Base-by-base conservation (phyloP, 1,140 invertebrate species). In the Caenorhabditis tropicalis region DNA sequence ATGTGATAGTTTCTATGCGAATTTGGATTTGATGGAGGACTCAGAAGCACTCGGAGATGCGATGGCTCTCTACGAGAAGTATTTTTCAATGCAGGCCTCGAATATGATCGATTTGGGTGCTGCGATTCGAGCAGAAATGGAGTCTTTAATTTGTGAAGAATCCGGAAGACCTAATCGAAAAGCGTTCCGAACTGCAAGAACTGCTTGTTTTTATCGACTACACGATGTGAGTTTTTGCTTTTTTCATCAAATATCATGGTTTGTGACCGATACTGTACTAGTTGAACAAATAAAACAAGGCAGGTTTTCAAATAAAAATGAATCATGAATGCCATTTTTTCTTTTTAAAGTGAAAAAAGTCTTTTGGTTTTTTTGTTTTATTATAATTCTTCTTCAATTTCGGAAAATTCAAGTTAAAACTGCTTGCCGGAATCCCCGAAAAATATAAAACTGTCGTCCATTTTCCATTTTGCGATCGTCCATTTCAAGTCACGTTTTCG, bases 31-130 rank as follows among this genome's bases (percentile, higher is more conserved):
- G n/a, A 46, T 81, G 43, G 84, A 85, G 48, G 60, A 85, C 65
- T 48, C 43, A n/a, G 51, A 85, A 16, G 84, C 79, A 19, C 79
- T 81, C 36, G 84, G 79, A 58, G 84, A 85, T 81, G 84, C 84
- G 19, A 85, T 85, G 74, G 53, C 74, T 51, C 79, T 85, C 60
- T 85, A 85, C 70, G 84, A 85, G 21, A 85, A 85, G 46, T 85
- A 85, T 70, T 81, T 85, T 70, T 85, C 84, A 46, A 81, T 85
- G 79, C 84, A 85, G 70, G 79, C 84, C 29, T 81, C 84, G 1
- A 81, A 82, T 70, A 81, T 39, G 27, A 60, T 85, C 16, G 48
- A 85, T 19, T 65, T 85, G 27, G 80, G 74, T n/a, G 79, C 48
- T n/a, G n/a, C 79, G 1, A 81, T 85, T 16, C 21, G 84, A 12